These are phyloP conservation scores for Cistogaster globosa DNA, from an alignment of 2,888 invertebrate genomes.

Conservation along the genomic window DNA sequence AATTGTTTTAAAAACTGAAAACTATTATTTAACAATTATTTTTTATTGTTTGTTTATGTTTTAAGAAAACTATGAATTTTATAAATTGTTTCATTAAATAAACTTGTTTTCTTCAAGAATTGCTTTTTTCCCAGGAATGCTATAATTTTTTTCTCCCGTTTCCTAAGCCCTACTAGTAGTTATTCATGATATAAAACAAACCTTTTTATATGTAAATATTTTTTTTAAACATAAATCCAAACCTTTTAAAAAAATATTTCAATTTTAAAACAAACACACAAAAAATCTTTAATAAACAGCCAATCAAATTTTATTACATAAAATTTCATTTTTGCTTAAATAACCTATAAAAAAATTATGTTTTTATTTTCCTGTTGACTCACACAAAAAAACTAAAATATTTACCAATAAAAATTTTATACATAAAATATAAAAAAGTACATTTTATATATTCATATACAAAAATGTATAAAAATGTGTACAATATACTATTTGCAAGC, in stretches of 20 bases:
- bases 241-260: background rate
- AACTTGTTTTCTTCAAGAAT: no score
- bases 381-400: constrained; percentile 52
- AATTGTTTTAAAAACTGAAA: no score
- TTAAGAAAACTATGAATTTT: no score
- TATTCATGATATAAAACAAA: no score
- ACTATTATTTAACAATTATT: no score
- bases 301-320: constrained; percentile 66
- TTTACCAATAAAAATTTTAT: constrained; percentile 67
- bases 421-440: constrained; percentile 42
- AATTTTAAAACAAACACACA: background rate
- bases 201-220: no score
- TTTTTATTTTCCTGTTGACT: constrained; percentile 17
- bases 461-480: constrained; percentile 28
- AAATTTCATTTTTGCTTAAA: constrained; percentile 46
- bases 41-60: no score
- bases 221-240: background rate
- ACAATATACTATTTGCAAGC: constrained; percentile 54
- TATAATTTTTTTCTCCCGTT: no score
- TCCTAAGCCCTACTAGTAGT: no score
- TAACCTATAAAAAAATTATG: constrained; percentile 41
- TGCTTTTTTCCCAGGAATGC: no score
- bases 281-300: constrained; percentile 15
- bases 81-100: no score
- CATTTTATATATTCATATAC: constrained; percentile 17